Base-by-base conservation (phyloP, 2,888 invertebrate genomes). In the Tricholauxania praeusta region DNA sequence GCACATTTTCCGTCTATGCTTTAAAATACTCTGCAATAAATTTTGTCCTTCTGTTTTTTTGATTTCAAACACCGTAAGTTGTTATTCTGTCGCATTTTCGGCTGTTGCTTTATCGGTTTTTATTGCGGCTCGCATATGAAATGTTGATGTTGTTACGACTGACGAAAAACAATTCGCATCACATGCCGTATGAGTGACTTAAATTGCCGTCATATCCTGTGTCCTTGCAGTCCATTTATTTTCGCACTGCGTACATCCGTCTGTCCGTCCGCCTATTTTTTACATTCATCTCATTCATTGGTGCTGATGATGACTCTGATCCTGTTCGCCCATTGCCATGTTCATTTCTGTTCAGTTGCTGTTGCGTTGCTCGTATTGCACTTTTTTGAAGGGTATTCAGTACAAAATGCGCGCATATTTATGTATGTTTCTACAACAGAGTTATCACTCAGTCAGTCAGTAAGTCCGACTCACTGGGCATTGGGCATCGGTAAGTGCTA, bases 181-280 rank as follows among this genome's bases (percentile, higher is more conserved):
- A 64, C 60, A 74, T 71, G 78, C 39, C 78, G 79, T 78, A 78
- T 82, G 81, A 80, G 78, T 80, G 83, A 81, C 81, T 84, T 81
- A 81, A 84, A 85, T 84, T 84, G 81, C 83, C 82, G 79, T 78
- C 80, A 82, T 81, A 81, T 82, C 82, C 82, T 72, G 66, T 72
- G 72, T 76, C 75, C 74, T 76, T 71, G 75, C 76, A 76, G 74
- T 75, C 72, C 76, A 76, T 76, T 74, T 76, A 72, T 76, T 73
- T 65, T 65, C 52, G 66, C 60, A 68, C 67, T 68, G 71, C 71
- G 70, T 71, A 49, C 64, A 69, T 49, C 28, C 32, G 53, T 17
- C 57, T 17, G 63, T 57, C 67, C 57, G 49, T 51, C 70, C 55
- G 55, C 59, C 22, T 10, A 28, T 12, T 12, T 14, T 63, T 28